phyloP scores from a whole-genome alignment of 2,797 vertebrate species.

The Ptychadena robeensis region DNA sequence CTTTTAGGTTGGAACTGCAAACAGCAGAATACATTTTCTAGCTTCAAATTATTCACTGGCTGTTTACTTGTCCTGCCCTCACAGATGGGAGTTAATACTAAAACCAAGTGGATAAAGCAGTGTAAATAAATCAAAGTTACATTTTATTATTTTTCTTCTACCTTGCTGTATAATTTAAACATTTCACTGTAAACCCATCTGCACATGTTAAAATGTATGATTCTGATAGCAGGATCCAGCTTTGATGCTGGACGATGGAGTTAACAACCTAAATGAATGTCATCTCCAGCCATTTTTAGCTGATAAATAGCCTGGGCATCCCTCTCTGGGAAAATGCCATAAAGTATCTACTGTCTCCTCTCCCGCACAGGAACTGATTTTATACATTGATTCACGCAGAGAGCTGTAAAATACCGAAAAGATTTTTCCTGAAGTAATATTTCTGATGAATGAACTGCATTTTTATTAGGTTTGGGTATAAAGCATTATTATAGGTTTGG shows the following conservation, averaged over 20 bases:
- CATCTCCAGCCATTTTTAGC: constrained; percentile 38
- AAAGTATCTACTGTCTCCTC: constrained; percentile 22
- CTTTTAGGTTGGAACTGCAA: neutral
- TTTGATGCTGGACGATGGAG: constrained; percentile 20
- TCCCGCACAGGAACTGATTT: constrained; percentile 35
- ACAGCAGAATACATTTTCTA: neutral
- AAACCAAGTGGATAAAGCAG: neutral
- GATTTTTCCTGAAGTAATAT: constrained; percentile 28
- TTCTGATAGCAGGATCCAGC: neutral
- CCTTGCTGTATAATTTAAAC: neutral
- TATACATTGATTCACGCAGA: constrained; percentile 38
- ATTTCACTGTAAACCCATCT: constrained; percentile 16
- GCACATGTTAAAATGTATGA: constrained; percentile 1
- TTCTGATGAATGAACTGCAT: constrained; percentile 18
- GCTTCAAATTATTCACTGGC: neutral
- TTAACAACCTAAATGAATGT: constrained; percentile 26
- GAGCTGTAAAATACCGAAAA: constrained; percentile 39
- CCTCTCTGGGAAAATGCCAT: constrained; percentile 19
- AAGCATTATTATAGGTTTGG: constrained; percentile 31
- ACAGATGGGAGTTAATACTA: neutral
- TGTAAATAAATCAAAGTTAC: neutral
- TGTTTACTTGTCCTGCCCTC: neutral
- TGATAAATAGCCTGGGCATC: constrained; percentile 16
- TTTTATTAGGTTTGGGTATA: neutral
- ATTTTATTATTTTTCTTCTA: neutral